These are phyloP conservation scores for Sycobia sp. DNA, from an alignment of 1,140 invertebrate genomes.

Conservation along the genomic window DNA sequence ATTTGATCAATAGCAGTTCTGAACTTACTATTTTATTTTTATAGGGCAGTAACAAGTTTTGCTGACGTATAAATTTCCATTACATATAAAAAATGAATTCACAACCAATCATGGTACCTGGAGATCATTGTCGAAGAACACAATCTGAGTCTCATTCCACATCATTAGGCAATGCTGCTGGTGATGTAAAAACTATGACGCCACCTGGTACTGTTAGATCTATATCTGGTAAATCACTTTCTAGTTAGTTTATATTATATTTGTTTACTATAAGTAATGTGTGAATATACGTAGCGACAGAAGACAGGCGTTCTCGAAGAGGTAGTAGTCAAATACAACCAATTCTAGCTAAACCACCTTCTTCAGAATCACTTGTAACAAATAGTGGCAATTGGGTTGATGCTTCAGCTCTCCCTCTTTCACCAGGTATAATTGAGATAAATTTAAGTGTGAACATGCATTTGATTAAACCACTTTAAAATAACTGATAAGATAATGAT, in stretches of 20 bases:
- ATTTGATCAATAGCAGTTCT: too few species aligned
- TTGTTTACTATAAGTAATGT: not conserved
- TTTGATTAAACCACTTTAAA: slow-evolving; percentile 3
- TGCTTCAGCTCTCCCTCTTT: slow-evolving; percentile 47
- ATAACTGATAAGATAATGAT: slow-evolving; percentile 29
- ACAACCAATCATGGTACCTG: slow-evolving; percentile 55
- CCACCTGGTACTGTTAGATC: slow-evolving; percentile 54
- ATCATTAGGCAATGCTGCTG: not conserved
- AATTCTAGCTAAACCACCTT: slow-evolving; percentile 56
- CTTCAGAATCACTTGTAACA: slow-evolving; percentile 55
- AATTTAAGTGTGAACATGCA: not conserved
- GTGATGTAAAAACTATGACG: slow-evolving; percentile 53
- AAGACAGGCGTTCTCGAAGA: slow-evolving; percentile 54
- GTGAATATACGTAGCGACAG: slow-evolving; percentile 45
- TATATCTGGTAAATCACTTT: slow-evolving; percentile 11
- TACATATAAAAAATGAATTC: too few species aligned
- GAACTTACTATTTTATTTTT: too few species aligned
- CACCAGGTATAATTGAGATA: slow-evolving; percentile 52
- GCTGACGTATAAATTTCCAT: too few species aligned
- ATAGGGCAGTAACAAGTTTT: too few species aligned
- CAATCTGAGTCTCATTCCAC: slow-evolving; percentile 46
- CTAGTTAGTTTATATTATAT: not conserved
- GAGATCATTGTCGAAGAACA: slow-evolving; percentile 49
- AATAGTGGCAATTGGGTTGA: slow-evolving; percentile 48
- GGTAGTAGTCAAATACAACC: slow-evolving; percentile 55